These are phyloP conservation scores for Trypoxylus dichotomus DNA, from an alignment of 1,140 invertebrate genomes.

Conservation along the genomic window DNA sequence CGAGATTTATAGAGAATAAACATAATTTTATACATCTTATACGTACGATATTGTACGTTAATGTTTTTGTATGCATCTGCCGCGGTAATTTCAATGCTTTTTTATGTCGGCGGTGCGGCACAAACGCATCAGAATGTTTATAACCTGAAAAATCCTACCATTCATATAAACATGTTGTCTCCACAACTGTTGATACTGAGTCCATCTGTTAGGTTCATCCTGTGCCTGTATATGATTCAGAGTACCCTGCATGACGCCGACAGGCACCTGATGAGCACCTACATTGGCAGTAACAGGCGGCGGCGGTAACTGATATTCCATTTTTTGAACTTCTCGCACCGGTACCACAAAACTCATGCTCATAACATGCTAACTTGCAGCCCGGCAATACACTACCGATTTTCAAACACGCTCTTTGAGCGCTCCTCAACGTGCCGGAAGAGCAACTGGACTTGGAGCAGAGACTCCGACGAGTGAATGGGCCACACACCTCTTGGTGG, in stretches of 20 bases:
- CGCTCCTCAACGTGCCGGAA: constrained; percentile 45
- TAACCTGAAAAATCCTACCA: constrained; percentile 54
- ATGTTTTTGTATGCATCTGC: neutral
- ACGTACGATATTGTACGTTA: neutral
- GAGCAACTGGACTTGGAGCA: constrained; percentile 46
- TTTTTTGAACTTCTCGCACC: constrained; percentile 49
- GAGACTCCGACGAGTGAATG: constrained; percentile 43
- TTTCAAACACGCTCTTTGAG: constrained; percentile 34
- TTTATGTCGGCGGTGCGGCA: neutral
- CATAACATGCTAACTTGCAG: constrained; percentile 45
- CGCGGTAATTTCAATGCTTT: constrained; percentile 14
- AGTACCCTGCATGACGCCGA: constrained; percentile 53
- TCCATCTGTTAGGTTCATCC: constrained; percentile 58
- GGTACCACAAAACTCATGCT: constrained; percentile 52
- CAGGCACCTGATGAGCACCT: constrained; percentile 48
- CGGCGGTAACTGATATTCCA: constrained; percentile 58
- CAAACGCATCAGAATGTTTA: neutral
- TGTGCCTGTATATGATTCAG: constrained; percentile 49
- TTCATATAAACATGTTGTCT: constrained; percentile 65
- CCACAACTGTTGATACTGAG: constrained; percentile 62
- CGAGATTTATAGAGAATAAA: neutral
- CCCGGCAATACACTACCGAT: constrained; percentile 35
- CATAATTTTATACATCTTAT: neutral
- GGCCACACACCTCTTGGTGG: constrained; percentile 39
- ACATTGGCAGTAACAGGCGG: constrained; percentile 38